phyloP scores from a whole-genome alignment of 2,797 vertebrate genomes.

The Trachops cirrhosus region DNA sequence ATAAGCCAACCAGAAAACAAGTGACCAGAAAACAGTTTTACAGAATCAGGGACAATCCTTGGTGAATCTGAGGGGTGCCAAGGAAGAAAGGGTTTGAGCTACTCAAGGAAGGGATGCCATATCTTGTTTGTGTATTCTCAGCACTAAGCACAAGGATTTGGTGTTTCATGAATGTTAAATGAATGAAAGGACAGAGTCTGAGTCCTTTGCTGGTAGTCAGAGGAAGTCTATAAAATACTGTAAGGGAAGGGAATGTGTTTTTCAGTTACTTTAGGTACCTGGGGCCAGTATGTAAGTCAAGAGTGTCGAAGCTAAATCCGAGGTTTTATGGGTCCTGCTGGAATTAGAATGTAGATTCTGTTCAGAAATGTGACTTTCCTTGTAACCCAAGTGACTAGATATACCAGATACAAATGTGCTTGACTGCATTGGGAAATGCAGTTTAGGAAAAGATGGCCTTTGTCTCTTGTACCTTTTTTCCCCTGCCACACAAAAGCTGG shows the following conservation, averaged over 20 bases:
- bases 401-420: neutral
- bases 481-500: constrained; percentile 34
- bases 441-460: constrained; percentile 50
- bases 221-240: constrained; percentile 32
- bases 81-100: neutral
- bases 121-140: neutral
- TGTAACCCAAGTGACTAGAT: constrained; percentile 30
- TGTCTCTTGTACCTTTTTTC: constrained; percentile 19
- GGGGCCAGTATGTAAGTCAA: neutral
- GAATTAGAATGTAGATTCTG: constrained; percentile 29
- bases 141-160: neutral
- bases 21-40: neutral
- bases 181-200: constrained; percentile 30
- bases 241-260: neutral
- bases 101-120: neutral
- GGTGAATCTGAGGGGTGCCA: neutral
- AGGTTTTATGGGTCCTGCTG: constrained; percentile 6
- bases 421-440: constrained; percentile 24
- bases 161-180: constrained; percentile 24
- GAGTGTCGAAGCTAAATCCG: neutral
- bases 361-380: neutral
- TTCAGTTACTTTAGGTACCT: constrained; percentile 12
- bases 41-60: neutral
- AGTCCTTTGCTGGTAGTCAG: constrained; percentile 18
- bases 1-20: neutral